A percentile compares a stretch with the other conserved stretches of the same genome.
These are phyloP conservation scores for Archips xylosteana DNA, from an alignment of 2,888 invertebrate genomes.

Conservation along the genomic window DNA sequence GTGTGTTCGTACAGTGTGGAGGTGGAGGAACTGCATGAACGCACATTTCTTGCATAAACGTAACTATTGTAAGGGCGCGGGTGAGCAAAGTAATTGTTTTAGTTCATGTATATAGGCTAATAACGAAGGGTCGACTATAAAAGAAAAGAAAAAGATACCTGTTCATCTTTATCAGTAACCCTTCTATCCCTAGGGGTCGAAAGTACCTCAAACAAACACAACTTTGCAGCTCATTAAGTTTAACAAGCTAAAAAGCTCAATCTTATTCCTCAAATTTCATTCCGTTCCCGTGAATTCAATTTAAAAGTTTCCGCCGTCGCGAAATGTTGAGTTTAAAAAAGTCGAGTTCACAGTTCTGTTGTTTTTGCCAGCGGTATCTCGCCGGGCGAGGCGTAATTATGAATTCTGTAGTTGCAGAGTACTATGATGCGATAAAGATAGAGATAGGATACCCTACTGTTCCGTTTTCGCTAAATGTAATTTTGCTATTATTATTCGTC, in stretches of 20 bases:
- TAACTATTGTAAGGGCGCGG: too few species aligned
- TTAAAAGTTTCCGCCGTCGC: constrained; percentile 3
- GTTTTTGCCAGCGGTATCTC: constrained; percentile 16
- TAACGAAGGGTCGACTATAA: background rate
- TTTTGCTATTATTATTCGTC: too few species aligned
- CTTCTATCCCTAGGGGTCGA: background rate
- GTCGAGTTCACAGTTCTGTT: background rate
- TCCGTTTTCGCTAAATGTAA: too few species aligned
- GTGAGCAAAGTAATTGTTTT: too few species aligned
- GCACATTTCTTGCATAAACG: too few species aligned
- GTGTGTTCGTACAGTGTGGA: too few species aligned
- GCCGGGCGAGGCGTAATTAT: constrained; percentile 11
- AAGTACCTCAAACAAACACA: background rate
- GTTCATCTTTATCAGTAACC: too few species aligned
- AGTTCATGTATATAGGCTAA: too few species aligned
- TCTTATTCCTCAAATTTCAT: constrained; percentile 18
- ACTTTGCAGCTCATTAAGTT: constrained; percentile 2
- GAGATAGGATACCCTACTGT: too few species aligned
- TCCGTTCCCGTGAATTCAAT: constrained; percentile 4
- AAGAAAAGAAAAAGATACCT: too few species aligned
- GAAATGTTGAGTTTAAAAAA: background rate
- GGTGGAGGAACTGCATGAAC: too few species aligned
- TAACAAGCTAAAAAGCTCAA: constrained; percentile 7
- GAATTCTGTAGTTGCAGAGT: constrained; percentile 13
- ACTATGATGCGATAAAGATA: background rate